A percentile compares a stretch with the other conserved stretches of the same genome.
Conservation (phyloP, 2,888 invertebrate species). For the Erannis defoliaria region DNA sequence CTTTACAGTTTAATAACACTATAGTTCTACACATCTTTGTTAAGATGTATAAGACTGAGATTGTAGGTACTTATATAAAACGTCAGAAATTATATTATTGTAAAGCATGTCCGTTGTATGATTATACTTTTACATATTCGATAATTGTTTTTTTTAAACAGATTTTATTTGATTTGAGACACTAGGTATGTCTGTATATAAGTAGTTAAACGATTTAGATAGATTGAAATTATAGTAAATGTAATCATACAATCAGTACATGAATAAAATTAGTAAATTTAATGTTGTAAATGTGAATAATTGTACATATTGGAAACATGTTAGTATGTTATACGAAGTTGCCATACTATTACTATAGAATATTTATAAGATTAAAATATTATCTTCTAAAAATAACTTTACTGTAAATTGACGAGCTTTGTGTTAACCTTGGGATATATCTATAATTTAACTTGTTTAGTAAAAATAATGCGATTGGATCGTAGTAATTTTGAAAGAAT, state of each 20-base stretch:
- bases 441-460: constrained; percentile 30
- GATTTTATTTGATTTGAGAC: neutral
- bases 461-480: neutral
- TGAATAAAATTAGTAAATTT: constrained; percentile 41
- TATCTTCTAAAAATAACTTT: constrained; percentile 50
- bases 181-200: no score
- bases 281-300: constrained; percentile 49
- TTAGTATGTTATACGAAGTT: constrained; percentile 67
- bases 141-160: constrained; percentile 1
- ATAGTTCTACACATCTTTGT: constrained; percentile 60
- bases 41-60: constrained; percentile 73
- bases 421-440: constrained; percentile 47
- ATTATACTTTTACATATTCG: constrained; percentile 32
- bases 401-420: constrained; percentile 66
- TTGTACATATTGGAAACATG: constrained; percentile 55
- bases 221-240: constrained; percentile 3
- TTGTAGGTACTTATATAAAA: constrained; percentile 52
- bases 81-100: constrained; percentile 43
- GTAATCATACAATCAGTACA: constrained; percentile 31
- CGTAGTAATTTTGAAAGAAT: constrained; percentile 15
- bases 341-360: constrained; percentile 66
- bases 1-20: constrained; percentile 30
- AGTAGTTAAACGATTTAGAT: neutral
- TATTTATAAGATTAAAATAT: constrained; percentile 40
- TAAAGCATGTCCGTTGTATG: constrained; percentile 43